Conservation (phyloP, 2,113 vertebrate genomes). For the Emydura subglobosa region DNA sequence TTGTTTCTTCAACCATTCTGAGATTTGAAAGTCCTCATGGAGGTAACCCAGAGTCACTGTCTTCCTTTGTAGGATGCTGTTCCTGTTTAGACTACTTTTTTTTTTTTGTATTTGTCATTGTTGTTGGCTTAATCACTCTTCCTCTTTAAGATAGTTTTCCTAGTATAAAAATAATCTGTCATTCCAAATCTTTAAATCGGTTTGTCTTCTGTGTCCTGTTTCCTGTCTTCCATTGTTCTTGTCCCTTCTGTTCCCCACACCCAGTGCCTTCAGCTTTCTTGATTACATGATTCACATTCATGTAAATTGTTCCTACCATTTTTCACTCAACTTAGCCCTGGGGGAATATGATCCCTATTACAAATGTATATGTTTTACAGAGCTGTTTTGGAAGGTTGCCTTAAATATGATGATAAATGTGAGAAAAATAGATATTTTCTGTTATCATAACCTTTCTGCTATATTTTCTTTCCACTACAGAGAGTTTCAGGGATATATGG, state of each 20-base stretch:
- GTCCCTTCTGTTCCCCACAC: conserved; percentile 29
- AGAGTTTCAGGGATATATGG: conserved; percentile 52
- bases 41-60: conserved; percentile 1
- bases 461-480: conserved; percentile 70
- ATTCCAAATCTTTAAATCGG: conserved; percentile 40
- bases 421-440: conserved; percentile 50
- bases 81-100: conserved; percentile 11
- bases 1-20: background rate
- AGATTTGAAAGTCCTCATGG: background rate
- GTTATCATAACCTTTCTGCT: conserved; percentile 50
- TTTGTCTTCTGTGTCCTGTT: conserved; percentile 72
- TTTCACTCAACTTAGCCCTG: conserved; percentile 9
- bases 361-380: conserved; percentile 55
- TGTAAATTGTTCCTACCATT: conserved; percentile 59
- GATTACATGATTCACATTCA: conserved; percentile 35
- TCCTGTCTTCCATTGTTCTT: conserved; percentile 75
- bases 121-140: conserved; percentile 68
- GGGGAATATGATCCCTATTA: conserved; percentile 39
- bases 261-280: conserved; percentile 54
- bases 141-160: conserved; percentile 63
- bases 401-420: conserved; percentile 67
- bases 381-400: conserved; percentile 50
- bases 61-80: conserved; percentile 17
- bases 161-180: conserved; percentile 62
- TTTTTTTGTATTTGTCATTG: conserved; percentile 54